phyloP scores from a whole-genome alignment of 2,888 invertebrate genomes.

The Oscheius sp. region DNA sequence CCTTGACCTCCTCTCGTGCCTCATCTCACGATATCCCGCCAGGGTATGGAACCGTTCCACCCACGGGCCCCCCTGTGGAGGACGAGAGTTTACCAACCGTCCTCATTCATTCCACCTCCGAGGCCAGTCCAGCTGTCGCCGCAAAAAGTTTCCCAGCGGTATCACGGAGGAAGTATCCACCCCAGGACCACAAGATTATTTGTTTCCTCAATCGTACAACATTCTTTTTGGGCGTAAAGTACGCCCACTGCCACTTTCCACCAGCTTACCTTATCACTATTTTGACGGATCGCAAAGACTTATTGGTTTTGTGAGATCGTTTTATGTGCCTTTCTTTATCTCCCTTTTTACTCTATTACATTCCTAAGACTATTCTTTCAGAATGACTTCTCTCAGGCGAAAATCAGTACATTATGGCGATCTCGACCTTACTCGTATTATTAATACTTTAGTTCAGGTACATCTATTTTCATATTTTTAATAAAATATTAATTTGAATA shows the following conservation, averaged over 20 bases:
- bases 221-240: too few species aligned
- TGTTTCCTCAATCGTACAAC: too few species aligned
- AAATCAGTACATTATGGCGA: slow-evolving; percentile 63
- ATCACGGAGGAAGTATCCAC: too few species aligned
- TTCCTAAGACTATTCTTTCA: not conserved
- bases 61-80: slow-evolving; percentile 10
- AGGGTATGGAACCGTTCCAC: not conserved
- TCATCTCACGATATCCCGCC: too few species aligned
- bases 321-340: not conserved
- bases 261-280: slow-evolving; percentile 20
- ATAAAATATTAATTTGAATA: too few species aligned
- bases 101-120: slow-evolving; percentile 7
- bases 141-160: too few species aligned
- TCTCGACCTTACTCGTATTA: slow-evolving; percentile 65
- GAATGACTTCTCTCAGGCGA: slow-evolving; percentile 55
- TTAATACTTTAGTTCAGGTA: slow-evolving; percentile 58
- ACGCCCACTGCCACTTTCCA: not conserved
- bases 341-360: not conserved
- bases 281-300: slow-evolving; percentile 2
- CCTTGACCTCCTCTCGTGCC: not conserved
- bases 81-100: slow-evolving; percentile 17
- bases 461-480: not conserved
- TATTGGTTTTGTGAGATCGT: not conserved
- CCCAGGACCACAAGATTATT: too few species aligned
- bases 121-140: not conserved